Evolutionary conservation across 2,113 vertebrate genomes (phyloP).

Genomic region (Bubo bubo): DNA sequence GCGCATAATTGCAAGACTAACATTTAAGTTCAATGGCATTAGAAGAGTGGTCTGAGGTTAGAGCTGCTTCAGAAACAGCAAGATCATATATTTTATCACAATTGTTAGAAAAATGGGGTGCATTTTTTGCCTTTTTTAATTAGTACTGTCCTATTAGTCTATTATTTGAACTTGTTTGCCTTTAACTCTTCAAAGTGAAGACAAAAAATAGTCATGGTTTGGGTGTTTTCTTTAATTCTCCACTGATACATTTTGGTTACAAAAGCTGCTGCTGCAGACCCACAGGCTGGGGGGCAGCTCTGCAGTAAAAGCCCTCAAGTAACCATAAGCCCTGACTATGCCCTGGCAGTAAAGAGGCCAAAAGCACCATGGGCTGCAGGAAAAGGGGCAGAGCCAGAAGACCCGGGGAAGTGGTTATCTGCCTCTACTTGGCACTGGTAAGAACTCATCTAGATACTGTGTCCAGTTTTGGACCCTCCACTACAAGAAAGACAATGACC

Average conservation of each 20-base stretch:
- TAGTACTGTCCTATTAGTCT: background rate
- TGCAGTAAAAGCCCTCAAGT: background rate
- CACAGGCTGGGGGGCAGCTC: background rate
- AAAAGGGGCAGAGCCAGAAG: background rate
- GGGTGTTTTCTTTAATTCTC: background rate
- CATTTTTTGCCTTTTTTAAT: background rate
- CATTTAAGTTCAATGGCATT: background rate
- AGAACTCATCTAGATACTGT: background rate
- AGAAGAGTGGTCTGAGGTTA: background rate
- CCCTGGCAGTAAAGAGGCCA: background rate
- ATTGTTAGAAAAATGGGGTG: background rate
- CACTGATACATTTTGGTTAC: background rate
- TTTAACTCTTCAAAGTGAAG: background rate
- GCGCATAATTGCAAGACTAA: background rate
- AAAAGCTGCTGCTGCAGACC: background rate
- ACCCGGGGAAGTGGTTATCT: fast-evolving
- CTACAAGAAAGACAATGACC: background rate
- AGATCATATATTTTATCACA: background rate
- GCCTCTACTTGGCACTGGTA: background rate
- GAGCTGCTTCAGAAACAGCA: background rate
- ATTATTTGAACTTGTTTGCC: background rate
- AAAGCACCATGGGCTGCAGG: background rate
- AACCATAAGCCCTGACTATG: background rate
- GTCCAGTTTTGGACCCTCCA: background rate
- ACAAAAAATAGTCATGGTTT: background rate